Percentiles rank a stretch among this genome's conserved stretches.
Conservation (phyloP, 2,113 vertebrate species). For the Anarrhichthys ocellatus region DNA sequence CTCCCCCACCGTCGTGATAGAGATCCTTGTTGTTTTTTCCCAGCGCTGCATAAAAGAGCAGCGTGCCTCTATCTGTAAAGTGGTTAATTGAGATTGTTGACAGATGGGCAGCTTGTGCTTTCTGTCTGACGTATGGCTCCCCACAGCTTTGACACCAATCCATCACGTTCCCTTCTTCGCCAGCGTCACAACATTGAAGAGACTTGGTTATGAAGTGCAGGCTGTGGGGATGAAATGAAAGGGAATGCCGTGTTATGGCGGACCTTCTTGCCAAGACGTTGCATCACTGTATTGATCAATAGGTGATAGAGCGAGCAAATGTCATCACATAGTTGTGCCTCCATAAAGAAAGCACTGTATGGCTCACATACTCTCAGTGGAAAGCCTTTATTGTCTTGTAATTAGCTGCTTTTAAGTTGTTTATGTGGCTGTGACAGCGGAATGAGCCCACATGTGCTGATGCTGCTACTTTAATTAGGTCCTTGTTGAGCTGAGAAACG, state of each 20-base stretch:
- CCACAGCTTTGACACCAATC: constrained; percentile 66
- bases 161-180: constrained; percentile 66
- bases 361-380: constrained; percentile 26
- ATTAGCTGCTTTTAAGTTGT: constrained; percentile 67
- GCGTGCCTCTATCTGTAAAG: constrained; percentile 44
- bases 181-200: constrained; percentile 72
- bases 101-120: constrained; percentile 58
- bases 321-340: constrained; percentile 46
- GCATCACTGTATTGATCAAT: constrained; percentile 64
- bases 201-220: constrained; percentile 63
- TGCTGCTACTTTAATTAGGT: constrained; percentile 66
- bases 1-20: constrained; percentile 42
- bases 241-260: constrained; percentile 25
- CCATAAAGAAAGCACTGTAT: constrained; percentile 30
- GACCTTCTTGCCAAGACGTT: constrained; percentile 42
- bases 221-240: constrained; percentile 57
- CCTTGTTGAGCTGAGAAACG: constrained; percentile 32
- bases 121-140: constrained; percentile 47
- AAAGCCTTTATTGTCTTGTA: constrained; percentile 55
- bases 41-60: constrained; percentile 32
- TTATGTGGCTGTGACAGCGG: constrained; percentile 44
- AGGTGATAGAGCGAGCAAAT: constrained; percentile 49
- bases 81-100: constrained; percentile 71
- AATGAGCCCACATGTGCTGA: constrained; percentile 37
- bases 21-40: constrained; percentile 43